phyloP scores from a whole-genome alignment of 2,888 invertebrate species.

The Empis stercorea region DNA sequence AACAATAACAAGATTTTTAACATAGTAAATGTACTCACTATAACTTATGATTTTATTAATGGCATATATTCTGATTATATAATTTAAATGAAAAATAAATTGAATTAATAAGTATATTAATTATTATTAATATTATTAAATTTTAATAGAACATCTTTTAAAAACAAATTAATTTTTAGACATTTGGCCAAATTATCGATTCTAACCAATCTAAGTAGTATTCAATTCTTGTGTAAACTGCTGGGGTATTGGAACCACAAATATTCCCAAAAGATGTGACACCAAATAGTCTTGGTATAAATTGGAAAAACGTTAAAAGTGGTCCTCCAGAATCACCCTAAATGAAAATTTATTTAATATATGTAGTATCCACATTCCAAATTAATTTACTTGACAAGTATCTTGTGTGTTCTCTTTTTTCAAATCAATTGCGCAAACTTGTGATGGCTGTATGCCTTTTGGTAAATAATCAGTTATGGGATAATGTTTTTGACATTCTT shows the following conservation, averaged over 20 bases:
- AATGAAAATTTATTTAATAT: background rate
- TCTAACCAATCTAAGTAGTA: conserved; percentile 16
- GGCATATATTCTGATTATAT: too few species aligned
- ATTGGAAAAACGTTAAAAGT: background rate
- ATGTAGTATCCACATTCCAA: too few species aligned
- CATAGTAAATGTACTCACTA: too few species aligned
- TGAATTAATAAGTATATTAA: too few species aligned
- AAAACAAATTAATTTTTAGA: too few species aligned
- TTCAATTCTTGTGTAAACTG: conserved; percentile 14
- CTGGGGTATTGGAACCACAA: conserved; percentile 13
- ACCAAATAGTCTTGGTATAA: conserved; percentile 14
- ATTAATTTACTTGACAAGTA: background rate
- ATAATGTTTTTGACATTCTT: background rate
- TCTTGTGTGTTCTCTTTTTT: background rate
- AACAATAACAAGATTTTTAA: too few species aligned
- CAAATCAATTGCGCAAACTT: background rate
- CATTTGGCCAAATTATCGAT: conserved; percentile 13
- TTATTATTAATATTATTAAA: too few species aligned
- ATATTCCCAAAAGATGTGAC: conserved; percentile 15
- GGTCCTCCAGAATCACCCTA: background rate
- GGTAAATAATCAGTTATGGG: background rate
- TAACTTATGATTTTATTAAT: too few species aligned
- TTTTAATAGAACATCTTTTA: too few species aligned
- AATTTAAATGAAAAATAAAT: too few species aligned
- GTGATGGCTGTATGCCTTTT: background rate